Evolutionary conservation across 1,140 invertebrate species (phyloP), one percentile per base, ranked within the genome.

Genomic region (Drosophila insularis): DNA sequence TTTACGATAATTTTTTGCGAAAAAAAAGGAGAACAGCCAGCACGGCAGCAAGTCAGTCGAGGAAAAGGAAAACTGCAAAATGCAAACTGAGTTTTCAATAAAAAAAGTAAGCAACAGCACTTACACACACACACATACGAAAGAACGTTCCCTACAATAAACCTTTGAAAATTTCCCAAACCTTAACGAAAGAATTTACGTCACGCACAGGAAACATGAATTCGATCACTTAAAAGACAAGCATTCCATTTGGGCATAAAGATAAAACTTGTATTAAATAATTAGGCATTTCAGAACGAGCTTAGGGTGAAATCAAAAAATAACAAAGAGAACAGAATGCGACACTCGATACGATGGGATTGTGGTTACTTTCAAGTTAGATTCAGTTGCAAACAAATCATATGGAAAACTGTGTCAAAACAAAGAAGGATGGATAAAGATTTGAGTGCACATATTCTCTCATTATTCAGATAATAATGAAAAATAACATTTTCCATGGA

Each of bases 1-100:
- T 87, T 87, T 87, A 87, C 84, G 84, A 87, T 89, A 89, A 89
- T 89, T 89, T 50, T 87, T 84, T 74, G 76, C 50, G 61, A 77
- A 80, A 77, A 84, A 75, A 70, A 75, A 75, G 31, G 64, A 60
- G 14, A 70, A 70, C 40, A 79, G 6, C 67, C 60, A 74, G 31
- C 37, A 69, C 40, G 13, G 31, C 14, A 10, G 17, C 23, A 37
- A 37, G 35, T 37, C 35, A 39, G 43, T 50, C 17, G 23, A 67
- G 71, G 58, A 74, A 56, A 60, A 27, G 56, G 68, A 17, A 66
- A 58, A 53, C 63, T 71, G 17, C 63, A 60, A 66, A 66, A 60
- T 68, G 60, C 40, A 40, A 75, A 35, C 63, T 58, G 68, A 39
- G 31, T 11, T 10, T 62, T 58, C 56, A 67, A 67, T 40, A 61